Evolutionary conservation across 23 tunicate species (phyloP).

Genomic region (Ascidia mentula): DNA sequence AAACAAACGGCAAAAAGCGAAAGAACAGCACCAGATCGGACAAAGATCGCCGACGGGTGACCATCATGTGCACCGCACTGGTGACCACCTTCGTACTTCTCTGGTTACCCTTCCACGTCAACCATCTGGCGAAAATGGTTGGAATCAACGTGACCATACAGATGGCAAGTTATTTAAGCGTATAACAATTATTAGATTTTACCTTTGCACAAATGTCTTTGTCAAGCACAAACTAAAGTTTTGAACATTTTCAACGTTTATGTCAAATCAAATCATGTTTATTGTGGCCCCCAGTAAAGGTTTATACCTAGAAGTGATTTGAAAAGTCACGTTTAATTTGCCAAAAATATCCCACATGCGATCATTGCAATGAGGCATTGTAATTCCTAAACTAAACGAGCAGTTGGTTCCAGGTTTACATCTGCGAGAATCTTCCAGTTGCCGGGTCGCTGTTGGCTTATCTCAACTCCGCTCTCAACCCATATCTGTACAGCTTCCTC

Average conservation of each 20-base stretch:
- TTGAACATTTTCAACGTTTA: too few relatives aligned
- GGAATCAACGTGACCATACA: constrained; percentile 34
- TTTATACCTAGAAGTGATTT: neutral
- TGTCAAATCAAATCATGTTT: neutral
- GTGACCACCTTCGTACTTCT: constrained; percentile 52
- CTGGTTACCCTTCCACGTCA: constrained; percentile 77
- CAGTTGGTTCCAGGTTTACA: neutral
- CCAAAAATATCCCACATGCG: too few relatives aligned
- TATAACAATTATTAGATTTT: too few relatives aligned
- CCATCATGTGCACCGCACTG: constrained; percentile 77
- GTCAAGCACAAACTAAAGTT: too few relatives aligned
- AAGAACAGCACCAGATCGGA: constrained; percentile 34
- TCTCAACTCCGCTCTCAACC: constrained; percentile 21
- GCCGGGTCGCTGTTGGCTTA: constrained; percentile 16
- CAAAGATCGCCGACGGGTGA: constrained; percentile 52
- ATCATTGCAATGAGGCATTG: too few relatives aligned
- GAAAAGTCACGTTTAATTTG: neutral
- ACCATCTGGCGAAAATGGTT: constrained; percentile 67
- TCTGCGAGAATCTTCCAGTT: neutral
- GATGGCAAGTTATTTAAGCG: neutral
- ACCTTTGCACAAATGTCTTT: too few relatives aligned
- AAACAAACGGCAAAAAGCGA: constrained; percentile 1
- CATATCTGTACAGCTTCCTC: neutral
- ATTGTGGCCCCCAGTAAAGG: neutral
- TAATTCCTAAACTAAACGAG: too few relatives aligned